Base-by-base conservation (phyloP, 2,888 invertebrate genomes). In the Taphrorychus bicolor region DNA sequence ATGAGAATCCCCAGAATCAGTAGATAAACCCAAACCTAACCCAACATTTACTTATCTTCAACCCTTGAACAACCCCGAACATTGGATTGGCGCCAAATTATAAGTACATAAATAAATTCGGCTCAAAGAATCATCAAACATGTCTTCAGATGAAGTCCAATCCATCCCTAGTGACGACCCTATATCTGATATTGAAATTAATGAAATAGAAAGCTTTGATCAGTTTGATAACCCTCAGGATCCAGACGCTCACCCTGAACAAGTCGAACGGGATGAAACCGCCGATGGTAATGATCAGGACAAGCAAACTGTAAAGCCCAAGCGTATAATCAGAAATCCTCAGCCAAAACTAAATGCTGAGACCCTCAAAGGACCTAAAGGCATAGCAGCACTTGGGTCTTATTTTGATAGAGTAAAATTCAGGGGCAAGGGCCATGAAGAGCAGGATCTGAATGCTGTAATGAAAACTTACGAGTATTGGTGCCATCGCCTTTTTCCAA, bases 401-500 rank as follows among this genome's bases (percentile, higher is more conserved):
- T 87, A 92, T 76, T 96, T 94, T 75, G 88, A 91, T 76, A 89
- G 92, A 75, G 89, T 95, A 11, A 91, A 92, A 79, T 93, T 92
- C 75, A 87, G 88, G 80, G 94, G 94, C 70, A 91, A 91, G 82
- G 93, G 93, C 0, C 84, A 91, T 78, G 97, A 97, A 82, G 89
- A 88, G 72, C 86, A 89, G 57, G 97, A 98, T 82, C 83, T 98
- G 41, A 88, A 92, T 74, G 81, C 88, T 69, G 84, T 97, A 0
- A 85, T 98, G 84, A 90, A 91, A 60, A 89, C 89, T 64, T 80
- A 97, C 60, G 94, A 97, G 76, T 95, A 97, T 78, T 98, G 98
- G 98, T 92, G 91, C 0, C 96, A 97, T 82, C 86, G 97, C 56
- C 83, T 98, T 72, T 97, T 91, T 82, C 97, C 98, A 0, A 94